These are phyloP conservation scores for Pangasius djambal DNA, from an alignment of 2,797 vertebrate species.

Conservation along the genomic window DNA sequence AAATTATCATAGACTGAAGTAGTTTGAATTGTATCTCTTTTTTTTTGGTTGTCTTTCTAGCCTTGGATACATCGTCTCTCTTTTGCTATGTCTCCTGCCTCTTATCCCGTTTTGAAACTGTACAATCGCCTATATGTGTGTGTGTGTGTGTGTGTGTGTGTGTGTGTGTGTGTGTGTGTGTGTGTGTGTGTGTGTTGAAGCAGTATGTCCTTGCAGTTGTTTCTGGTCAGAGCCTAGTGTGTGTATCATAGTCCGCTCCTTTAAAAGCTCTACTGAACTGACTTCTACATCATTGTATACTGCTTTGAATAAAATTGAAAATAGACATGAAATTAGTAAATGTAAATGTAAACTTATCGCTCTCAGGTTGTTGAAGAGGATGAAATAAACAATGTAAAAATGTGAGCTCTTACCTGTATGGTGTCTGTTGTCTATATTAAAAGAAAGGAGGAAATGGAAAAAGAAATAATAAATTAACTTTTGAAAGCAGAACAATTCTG, in stretches of 20 bases:
- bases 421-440: constrained; percentile 68
- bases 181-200: not conserved
- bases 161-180: not conserved
- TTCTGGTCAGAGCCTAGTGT: not conserved
- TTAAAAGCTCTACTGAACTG: not conserved
- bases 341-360: not conserved
- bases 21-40: not conserved
- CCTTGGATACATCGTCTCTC: not conserved
- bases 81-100: not conserved
- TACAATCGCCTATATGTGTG: not conserved
- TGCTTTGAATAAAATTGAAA: not conserved
- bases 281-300: not conserved
- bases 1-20: not conserved
- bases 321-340: not conserved
- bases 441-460: constrained; percentile 42
- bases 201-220: not conserved
- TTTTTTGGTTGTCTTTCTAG: not conserved
- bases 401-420: constrained; percentile 69
- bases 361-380: not conserved
- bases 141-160: not conserved
- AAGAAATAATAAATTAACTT: not conserved
- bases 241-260: not conserved
- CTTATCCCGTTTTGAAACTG: not conserved
- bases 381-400: not conserved
- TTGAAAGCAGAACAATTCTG: not conserved